These are phyloP conservation scores for Caenorhabditis auriculariae DNA, from an alignment of 2,888 invertebrate genomes.

Conservation along the genomic window DNA sequence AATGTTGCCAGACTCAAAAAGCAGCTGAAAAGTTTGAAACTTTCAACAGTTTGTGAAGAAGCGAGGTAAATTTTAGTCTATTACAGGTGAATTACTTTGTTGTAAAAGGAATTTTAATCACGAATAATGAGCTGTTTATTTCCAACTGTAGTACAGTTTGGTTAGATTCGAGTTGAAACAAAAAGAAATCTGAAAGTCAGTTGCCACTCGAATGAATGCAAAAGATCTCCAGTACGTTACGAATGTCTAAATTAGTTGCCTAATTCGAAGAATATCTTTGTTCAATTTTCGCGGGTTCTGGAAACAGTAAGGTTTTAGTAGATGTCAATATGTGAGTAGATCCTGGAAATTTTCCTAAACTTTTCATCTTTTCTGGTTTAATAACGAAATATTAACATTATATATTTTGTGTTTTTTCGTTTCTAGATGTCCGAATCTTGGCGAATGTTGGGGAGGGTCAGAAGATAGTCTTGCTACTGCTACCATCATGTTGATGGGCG, in stretches of 20 bases:
- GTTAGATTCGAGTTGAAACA: too few relatives aligned
- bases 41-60: constrained; percentile 62
- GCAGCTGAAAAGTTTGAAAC: constrained; percentile 55
- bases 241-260: too few relatives aligned
- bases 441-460: constrained; percentile 93
- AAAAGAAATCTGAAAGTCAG: too few relatives aligned
- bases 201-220: too few relatives aligned
- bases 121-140: too few relatives aligned
- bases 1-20: constrained; percentile 50
- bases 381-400: background rate
- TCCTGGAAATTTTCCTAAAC: background rate
- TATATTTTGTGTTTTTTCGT: background rate
- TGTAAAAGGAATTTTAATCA: too few relatives aligned
- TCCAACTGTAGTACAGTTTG: too few relatives aligned
- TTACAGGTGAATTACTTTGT: too few relatives aligned
- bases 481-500: constrained; percentile 99
- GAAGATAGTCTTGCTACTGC: constrained; percentile 85
- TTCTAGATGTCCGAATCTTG: constrained; percentile 58
- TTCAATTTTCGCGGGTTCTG: background rate
- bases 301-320: background rate
- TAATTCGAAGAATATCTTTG: too few relatives aligned
- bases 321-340: background rate
- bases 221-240: too few relatives aligned
- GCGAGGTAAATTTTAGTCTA: too few relatives aligned
- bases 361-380: background rate